Evolutionary conservation across 2,113 vertebrate species (phyloP).

Genomic region (Gnathonemus longibarbis): DNA sequence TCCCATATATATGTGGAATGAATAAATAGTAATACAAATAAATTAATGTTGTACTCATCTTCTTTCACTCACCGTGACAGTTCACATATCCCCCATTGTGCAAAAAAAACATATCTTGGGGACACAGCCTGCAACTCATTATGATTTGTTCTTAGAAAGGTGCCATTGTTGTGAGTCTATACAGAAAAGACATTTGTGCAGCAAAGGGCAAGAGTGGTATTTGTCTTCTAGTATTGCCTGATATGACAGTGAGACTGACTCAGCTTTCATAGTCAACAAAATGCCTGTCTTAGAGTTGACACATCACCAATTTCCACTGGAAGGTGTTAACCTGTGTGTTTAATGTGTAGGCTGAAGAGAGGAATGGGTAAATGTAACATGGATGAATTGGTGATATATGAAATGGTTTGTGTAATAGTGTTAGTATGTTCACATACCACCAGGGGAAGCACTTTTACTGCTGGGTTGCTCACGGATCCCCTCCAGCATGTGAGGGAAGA

Average conservation of each 20-base stretch:
- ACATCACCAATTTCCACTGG: neutral
- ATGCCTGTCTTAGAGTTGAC: neutral
- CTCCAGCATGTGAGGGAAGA: neutral
- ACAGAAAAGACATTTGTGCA: neutral
- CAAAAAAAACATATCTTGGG: neutral
- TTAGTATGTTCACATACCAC: neutral
- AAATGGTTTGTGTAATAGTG: neutral
- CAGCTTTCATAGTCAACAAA: neutral
- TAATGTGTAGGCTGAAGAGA: neutral
- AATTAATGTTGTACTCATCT: neutral
- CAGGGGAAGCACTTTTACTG: constrained; percentile 5
- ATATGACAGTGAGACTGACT: neutral
- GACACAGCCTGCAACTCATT: neutral
- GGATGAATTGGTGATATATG: neutral
- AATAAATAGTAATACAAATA: neutral
- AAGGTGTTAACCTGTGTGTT: neutral
- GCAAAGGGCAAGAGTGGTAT: neutral
- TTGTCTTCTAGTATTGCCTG: neutral
- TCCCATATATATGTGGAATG: neutral
- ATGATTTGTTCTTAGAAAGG: neutral
- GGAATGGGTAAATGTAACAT: neutral
- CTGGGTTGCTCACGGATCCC: neutral
- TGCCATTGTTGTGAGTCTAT: neutral
- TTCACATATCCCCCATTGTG: neutral
- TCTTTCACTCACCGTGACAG: neutral